Evolutionary conservation across 2,113 vertebrate genomes (phyloP).

Genomic region (Peromyscus leucopus): DNA sequence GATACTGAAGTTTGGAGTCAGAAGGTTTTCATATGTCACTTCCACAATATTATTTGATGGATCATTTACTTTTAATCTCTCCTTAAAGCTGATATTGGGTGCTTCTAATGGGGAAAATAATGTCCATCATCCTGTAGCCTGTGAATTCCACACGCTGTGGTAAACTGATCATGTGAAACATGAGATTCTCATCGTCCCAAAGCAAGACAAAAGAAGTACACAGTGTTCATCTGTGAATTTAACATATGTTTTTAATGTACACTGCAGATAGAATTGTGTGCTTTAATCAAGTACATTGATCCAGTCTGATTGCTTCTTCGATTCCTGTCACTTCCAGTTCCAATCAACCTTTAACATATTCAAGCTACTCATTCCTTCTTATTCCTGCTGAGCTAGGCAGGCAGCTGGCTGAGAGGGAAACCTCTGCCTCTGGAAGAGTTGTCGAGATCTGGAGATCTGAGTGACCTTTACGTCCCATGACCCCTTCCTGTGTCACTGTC

Average conservation of each 20-base stretch:
- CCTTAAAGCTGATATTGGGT: not conserved
- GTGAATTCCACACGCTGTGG: not conserved
- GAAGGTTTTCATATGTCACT: not conserved
- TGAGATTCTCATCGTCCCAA: not conserved
- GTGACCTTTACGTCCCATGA: not conserved
- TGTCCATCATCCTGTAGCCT: not conserved
- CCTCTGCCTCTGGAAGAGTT: not conserved
- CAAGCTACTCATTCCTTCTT: not conserved
- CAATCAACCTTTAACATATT: not conserved
- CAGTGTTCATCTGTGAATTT: not conserved
- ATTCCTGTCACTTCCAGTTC: not conserved
- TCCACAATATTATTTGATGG: not conserved
- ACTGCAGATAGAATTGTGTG: not conserved
- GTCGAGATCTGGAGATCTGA: not conserved
- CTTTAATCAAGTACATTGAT: not conserved
- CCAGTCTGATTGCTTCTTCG: not conserved
- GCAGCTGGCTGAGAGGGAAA: not conserved
- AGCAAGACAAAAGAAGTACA: not conserved
- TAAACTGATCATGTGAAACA: not conserved
- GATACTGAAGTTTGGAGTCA: not conserved
- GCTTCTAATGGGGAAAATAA: not conserved
- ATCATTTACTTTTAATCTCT: not conserved
- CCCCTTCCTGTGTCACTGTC: too few relatives aligned
- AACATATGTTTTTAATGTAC: not conserved
- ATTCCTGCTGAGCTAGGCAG: not conserved